These are phyloP conservation scores for Clarias laeviceps DNA, from an alignment of 2,797 vertebrate genomes.

Conservation along the genomic window DNA sequence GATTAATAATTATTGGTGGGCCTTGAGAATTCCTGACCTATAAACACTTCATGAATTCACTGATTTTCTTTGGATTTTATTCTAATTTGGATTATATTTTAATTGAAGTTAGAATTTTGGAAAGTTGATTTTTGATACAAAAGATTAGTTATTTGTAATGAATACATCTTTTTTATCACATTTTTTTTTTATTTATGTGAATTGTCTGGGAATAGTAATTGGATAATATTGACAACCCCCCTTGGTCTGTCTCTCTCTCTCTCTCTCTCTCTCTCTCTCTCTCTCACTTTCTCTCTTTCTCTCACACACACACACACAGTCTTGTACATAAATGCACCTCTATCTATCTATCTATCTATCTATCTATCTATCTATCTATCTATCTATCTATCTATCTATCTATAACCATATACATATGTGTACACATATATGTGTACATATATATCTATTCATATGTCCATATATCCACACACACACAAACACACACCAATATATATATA, in stretches of 20 bases:
- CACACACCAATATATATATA: no score
- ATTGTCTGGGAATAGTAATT: neutral
- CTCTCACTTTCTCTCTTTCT: neutral
- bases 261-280: neutral
- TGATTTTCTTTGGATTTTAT: neutral
- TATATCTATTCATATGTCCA: neutral
- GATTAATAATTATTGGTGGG: neutral
- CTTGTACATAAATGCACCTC: no score
- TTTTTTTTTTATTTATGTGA: neutral
- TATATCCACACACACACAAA: no score
- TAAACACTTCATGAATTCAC: neutral
- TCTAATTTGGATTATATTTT: neutral
- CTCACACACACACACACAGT: neutral
- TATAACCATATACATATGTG: no score
- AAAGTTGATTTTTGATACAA: slow-evolving; percentile 1
- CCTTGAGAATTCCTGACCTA: neutral
- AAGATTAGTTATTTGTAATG: neutral
- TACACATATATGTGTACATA: no score
- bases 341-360: neutral
- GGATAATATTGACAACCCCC: neutral
- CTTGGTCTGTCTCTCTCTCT: neutral
- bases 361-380: neutral
- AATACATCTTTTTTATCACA: neutral
- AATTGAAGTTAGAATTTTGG: neutral
- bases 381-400: neutral